Percentiles rank a stretch among this genome's conserved stretches.
Conservation (phyloP, 2,888 invertebrate species). For the Polydrusus tereticollis region DNA sequence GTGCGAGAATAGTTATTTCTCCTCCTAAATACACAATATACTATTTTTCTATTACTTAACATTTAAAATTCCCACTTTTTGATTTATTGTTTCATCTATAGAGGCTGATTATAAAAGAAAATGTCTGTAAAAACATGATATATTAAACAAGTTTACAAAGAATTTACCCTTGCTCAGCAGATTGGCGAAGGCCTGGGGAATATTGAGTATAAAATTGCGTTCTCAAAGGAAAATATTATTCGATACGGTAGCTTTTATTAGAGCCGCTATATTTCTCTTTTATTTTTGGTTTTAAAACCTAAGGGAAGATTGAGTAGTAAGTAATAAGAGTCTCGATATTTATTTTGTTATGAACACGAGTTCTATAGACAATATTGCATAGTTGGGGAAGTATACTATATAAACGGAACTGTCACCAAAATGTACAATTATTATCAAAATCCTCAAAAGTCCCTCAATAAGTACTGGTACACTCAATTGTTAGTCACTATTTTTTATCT, state of each 20-base stretch:
- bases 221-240: slow-evolving; percentile 19
- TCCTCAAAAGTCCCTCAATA: no score
- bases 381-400: no score
- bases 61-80: no score
- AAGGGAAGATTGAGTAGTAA: neutral
- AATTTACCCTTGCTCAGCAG: slow-evolving; percentile 16
- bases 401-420: no score
- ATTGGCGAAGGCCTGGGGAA: slow-evolving; percentile 23
- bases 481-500: no score
- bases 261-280: neutral
- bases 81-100: no score
- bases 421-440: no score
- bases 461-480: no score
- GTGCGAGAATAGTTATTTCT: no score
- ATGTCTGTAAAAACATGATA: neutral
- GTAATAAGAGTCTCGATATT: neutral
- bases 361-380: no score
- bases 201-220: slow-evolving; percentile 28
- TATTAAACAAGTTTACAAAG: slow-evolving; percentile 26
- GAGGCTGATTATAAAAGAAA: neutral
- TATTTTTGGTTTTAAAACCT: neutral
- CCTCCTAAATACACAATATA: no score
- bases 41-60: no score
- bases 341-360: neutral
- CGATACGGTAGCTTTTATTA: slow-evolving; percentile 31